These are phyloP conservation scores for Pachyseris speciosa DNA, from an alignment of 64 coral and sea anemone species.

Conservation along the genomic window DNA sequence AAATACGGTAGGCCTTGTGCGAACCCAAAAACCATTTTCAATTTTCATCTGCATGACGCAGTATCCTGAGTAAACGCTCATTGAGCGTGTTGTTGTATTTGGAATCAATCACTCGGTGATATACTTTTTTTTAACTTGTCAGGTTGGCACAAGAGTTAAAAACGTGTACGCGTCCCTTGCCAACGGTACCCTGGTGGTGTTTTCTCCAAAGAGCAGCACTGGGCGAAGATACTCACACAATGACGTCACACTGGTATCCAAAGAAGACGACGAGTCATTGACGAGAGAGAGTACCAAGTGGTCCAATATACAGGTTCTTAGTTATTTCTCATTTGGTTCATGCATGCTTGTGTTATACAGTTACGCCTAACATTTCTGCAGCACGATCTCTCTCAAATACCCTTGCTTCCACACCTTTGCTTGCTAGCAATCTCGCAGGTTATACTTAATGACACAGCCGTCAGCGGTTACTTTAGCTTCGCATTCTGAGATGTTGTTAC, in stretches of 20 bases:
- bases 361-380: too few relatives aligned
- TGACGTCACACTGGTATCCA: conserved; percentile 55
- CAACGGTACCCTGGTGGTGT: conserved; percentile 84
- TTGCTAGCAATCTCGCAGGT: too few relatives aligned
- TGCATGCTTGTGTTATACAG: neutral
- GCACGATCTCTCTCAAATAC: too few relatives aligned
- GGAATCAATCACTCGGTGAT: neutral
- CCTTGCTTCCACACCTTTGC: too few relatives aligned
- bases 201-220: conserved; percentile 10
- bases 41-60: too few relatives aligned
- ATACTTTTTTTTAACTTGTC: neutral
- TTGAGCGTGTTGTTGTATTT: too few relatives aligned
- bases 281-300: conserved; percentile 60
- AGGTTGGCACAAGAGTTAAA: conserved; percentile 34
- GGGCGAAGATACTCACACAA: conserved; percentile 42
- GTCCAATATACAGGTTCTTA: conserved; percentile 62
- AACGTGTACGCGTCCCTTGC: conserved; percentile 85
- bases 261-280: conserved; percentile 71
- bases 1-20: too few relatives aligned
- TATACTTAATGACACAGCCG: too few relatives aligned
- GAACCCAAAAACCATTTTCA: too few relatives aligned
- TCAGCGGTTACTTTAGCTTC: too few relatives aligned
- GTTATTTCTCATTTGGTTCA: neutral
- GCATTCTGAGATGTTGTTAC: too few relatives aligned
- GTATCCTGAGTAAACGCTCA: too few relatives aligned